Conservation (phyloP, 2,888 invertebrate genomes). For the Halictus quadricinctus region DNA sequence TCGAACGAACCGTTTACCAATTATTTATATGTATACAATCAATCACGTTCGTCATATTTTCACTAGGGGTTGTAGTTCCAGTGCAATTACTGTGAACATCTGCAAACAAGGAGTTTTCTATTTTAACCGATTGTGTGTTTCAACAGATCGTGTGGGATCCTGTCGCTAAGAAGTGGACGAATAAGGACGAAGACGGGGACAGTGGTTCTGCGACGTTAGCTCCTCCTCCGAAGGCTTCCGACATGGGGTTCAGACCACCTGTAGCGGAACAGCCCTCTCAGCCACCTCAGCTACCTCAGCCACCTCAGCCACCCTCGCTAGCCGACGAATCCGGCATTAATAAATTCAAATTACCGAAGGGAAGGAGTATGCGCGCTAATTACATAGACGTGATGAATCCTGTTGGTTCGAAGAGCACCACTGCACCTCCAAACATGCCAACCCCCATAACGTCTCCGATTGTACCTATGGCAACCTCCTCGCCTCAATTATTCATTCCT, state of each 20-base stretch:
- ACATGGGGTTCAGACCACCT: constrained; percentile 80
- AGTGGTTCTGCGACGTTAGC: constrained; percentile 84
- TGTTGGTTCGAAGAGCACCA: constrained; percentile 83
- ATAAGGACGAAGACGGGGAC: constrained; percentile 89
- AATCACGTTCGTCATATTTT: background rate
- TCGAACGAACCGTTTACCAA: background rate
- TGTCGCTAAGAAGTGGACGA: constrained; percentile 93
- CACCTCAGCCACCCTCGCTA: constrained; percentile 35
- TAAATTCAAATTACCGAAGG: constrained; percentile 91
- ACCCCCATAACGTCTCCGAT: constrained; percentile 82
- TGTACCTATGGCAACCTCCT: constrained; percentile 81
- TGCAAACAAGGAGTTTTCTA: background rate
- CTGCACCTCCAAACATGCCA: constrained; percentile 75
- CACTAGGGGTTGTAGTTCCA: background rate
- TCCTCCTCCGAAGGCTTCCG: constrained; percentile 89
- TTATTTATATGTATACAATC: background rate
- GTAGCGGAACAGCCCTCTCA: constrained; percentile 67
- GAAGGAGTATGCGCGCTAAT: constrained; percentile 87
- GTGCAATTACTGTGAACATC: background rate
- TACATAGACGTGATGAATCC: constrained; percentile 96
- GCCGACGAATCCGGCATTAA: constrained; percentile 61
- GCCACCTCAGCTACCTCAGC: background rate
- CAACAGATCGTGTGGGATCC: constrained; percentile 96
- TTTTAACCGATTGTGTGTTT: background rate
- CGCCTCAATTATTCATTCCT: constrained; percentile 84